These are phyloP conservation scores for Chrysopa pallens DNA, from an alignment of 1,140 invertebrate species.

Conservation along the genomic window DNA sequence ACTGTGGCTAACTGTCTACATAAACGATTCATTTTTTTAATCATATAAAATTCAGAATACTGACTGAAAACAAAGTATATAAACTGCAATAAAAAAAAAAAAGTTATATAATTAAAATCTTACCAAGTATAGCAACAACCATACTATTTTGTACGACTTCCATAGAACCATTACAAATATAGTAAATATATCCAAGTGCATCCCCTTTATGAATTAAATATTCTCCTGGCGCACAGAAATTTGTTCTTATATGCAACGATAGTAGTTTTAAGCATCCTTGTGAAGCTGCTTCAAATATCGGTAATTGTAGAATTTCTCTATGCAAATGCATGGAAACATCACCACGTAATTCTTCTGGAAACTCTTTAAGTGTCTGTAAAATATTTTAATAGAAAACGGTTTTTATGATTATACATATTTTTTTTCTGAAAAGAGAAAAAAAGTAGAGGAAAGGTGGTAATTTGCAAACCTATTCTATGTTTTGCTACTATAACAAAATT, in stretches of 20 bases:
- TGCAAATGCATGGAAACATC: conserved; percentile 93
- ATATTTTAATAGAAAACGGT: conserved; percentile 1
- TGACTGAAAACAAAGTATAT: too few species aligned
- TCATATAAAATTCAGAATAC: too few species aligned
- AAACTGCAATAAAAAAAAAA: too few species aligned
- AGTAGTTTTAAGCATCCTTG: conserved; percentile 79
- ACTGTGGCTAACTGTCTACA: too few species aligned
- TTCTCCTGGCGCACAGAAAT: conserved; percentile 93
- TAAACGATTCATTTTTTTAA: too few species aligned
- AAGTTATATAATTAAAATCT: too few species aligned
- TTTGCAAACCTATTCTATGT: too few species aligned
- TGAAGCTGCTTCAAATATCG: conserved; percentile 85
- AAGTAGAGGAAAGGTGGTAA: conserved; percentile 2
- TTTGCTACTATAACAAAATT: too few species aligned
- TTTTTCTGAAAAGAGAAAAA: conserved; percentile 2
- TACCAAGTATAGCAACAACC: conserved; percentile 96
- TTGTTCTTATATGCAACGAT: conserved; percentile 72
- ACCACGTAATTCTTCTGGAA: conserved; percentile 85
- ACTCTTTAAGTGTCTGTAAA: conserved; percentile 80
- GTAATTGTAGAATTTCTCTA: conserved; percentile 80
- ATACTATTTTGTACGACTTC: conserved; percentile 95
- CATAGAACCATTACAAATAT: conserved; percentile 94
- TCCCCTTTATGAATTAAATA: conserved; percentile 94
- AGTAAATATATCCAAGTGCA: conserved; percentile 89
- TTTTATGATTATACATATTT: not conserved